Evolutionary conservation across 1,140 invertebrate species (phyloP), one percentile per base, ranked within the genome.

Genomic region (Drosophila pseudoananassae): DNA sequence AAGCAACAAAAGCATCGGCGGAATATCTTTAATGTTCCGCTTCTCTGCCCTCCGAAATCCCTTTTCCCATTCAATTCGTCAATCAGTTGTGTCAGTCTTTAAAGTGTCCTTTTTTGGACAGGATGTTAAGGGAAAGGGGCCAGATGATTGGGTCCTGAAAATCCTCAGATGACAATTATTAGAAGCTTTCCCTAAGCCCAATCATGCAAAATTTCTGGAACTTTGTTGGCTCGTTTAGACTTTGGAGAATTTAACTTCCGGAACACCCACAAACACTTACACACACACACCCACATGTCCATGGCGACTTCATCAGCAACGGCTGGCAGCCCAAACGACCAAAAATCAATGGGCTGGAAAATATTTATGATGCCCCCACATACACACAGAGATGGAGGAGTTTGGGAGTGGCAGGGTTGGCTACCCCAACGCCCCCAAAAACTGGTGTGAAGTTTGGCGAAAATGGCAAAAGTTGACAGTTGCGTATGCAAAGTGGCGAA

Each of bases 301-400:
- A 68, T 66, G 47, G 61, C 77, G 57, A 85, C 81, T 85, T 84
- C 81, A 84, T 84, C 81, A 84, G 65, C 80, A 84, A 76, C 71
- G 76, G 77, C 76, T 79, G 69, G 70, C 55, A 79, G 68, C 72
- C 81, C 77, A 85, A 82, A 76, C 83, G 82, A 87, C 83, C 82
- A 70, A 88, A 87, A 87, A 87, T 87, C 82, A 87, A 87, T 87
- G 82, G 82, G 63, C 82, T 78, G 83, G 78, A 87, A 87, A 87
- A 87, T 87, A 87, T 87, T 87, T 87, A 87, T 88, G 82, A 82
- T 87, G 78, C 75, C 70, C 82, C 82, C 71, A 82, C 64, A 77
- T 49, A 45, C 29, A 36, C 20, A 25, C 29, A 47, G 20, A 29
- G 47, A 53, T 55, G 29, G 20, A 36, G 20, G 27, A 2, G 12